These are phyloP conservation scores for Orthosia gothica DNA, from an alignment of 2,888 invertebrate species.

Conservation along the genomic window DNA sequence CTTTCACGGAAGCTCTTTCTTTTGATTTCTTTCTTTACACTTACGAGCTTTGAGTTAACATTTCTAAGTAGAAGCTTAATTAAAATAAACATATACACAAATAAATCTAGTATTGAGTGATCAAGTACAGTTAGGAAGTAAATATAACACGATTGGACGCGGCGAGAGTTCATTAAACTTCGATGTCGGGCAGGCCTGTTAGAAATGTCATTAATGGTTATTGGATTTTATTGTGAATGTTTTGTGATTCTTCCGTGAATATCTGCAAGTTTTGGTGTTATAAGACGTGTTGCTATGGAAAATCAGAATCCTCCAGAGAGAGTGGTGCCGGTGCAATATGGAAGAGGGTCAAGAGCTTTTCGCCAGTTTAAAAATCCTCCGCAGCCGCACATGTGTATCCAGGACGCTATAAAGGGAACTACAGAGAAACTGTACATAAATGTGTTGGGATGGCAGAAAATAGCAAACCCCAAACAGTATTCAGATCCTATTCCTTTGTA, in stretches of 20 bases:
- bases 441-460: conserved; percentile 94
- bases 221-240: conserved; percentile 80
- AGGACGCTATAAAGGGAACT: conserved; percentile 92
- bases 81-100: conserved; percentile 70
- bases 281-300: conserved; percentile 83
- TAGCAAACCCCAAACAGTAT: conserved; percentile 93
- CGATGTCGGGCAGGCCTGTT: conserved; percentile 76
- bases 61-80: conserved; percentile 68
- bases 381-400: conserved; percentile 95
- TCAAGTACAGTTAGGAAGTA: conserved; percentile 67
- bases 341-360: conserved; percentile 92
- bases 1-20: conserved; percentile 73
- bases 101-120: conserved; percentile 72
- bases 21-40: conserved; percentile 74
- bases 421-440: conserved; percentile 92
- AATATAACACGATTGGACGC: conserved; percentile 70
- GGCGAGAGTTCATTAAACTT: conserved; percentile 88
- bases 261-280: conserved; percentile 61
- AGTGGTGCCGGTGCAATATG: conserved; percentile 90
- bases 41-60: conserved; percentile 72
- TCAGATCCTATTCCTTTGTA: conserved; percentile 93
- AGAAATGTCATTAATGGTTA: conserved; percentile 82
- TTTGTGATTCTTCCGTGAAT: conserved; percentile 75
- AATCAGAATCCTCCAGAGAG: conserved; percentile 85
- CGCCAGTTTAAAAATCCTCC: conserved; percentile 94